These are phyloP conservation scores for Phenganax stokvisi DNA, from an alignment of 92 coral and sea anemone species.

Conservation along the genomic window DNA sequence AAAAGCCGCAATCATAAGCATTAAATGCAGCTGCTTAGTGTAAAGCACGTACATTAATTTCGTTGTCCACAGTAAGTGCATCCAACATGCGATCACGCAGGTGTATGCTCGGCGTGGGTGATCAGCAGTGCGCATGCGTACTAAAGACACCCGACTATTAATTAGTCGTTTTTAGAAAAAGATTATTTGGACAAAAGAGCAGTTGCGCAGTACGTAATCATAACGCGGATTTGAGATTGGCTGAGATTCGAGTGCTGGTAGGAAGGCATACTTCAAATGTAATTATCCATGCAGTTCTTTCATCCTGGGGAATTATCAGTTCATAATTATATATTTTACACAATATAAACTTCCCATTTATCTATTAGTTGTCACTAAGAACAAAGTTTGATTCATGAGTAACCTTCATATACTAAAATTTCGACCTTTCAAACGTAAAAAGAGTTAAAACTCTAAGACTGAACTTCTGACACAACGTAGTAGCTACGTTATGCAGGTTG, in stretches of 20 bases:
- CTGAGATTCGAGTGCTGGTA: background rate
- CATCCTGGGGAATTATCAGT: background rate
- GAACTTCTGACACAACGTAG: too few species aligned
- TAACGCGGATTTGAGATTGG: background rate
- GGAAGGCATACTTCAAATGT: background rate
- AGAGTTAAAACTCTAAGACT: too few species aligned
- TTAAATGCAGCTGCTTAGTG: slow-evolving; percentile 15
- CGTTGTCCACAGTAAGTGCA: background rate
- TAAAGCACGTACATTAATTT: slow-evolving; percentile 19
- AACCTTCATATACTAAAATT: too few species aligned
- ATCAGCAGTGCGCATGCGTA: slow-evolving; percentile 15
- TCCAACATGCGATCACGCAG: background rate
- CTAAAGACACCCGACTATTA: slow-evolving; percentile 1
- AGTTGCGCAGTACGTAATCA: background rate
- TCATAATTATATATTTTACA: background rate
- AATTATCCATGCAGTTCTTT: background rate
- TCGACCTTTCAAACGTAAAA: too few species aligned
- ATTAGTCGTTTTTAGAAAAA: slow-evolving; percentile 12
- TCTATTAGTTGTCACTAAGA: background rate
- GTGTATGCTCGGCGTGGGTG: slow-evolving; percentile 17
- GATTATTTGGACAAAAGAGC: slow-evolving; percentile 2
- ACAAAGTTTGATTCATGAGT: too few species aligned
- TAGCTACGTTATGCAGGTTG: too few species aligned
- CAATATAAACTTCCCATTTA: background rate
- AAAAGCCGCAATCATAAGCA: slow-evolving; percentile 7